Conservation (phyloP, 2,888 invertebrate genomes). For the Orthonychiurus folsomi region DNA sequence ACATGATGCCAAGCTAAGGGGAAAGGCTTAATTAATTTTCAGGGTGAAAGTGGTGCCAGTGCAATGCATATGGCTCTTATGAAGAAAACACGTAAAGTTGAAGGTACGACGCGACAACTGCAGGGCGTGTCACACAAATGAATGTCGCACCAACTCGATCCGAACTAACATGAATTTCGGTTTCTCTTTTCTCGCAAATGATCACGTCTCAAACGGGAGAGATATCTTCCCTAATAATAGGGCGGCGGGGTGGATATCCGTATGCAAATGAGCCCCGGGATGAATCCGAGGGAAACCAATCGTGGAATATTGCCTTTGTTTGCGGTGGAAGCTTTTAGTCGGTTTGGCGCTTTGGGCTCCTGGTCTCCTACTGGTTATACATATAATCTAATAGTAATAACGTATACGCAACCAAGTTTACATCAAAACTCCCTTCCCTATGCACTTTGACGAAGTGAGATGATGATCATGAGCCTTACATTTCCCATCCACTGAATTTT, state of each 20-base stretch:
- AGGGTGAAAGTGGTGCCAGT: too few species aligned
- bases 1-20: too few species aligned
- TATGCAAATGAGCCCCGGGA: constrained; percentile 31
- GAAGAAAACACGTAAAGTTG: too few species aligned
- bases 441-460: not conserved
- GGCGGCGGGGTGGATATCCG: constrained; percentile 6
- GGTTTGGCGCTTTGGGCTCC: not conserved
- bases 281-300: constrained; percentile 20
- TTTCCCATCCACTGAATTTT: too few species aligned
- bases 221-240: constrained; percentile 9
- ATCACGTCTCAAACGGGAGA: constrained; percentile 19
- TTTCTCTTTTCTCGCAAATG: constrained; percentile 19
- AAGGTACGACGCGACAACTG: too few species aligned
- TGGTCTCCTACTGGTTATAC: not conserved
- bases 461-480: not conserved
- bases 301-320: constrained; percentile 35
- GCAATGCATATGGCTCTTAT: too few species aligned
- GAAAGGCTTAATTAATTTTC: too few species aligned
- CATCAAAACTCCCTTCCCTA: not conserved
- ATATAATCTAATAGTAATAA: not conserved
- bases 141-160: too few species aligned
- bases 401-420: not conserved
- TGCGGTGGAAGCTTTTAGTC: constrained; percentile 21
- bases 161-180: constrained; percentile 12
- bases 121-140: too few species aligned